Evolutionary conservation across 2,797 vertebrate species (phyloP).

Genomic region (Gambelia wislizenii): DNA sequence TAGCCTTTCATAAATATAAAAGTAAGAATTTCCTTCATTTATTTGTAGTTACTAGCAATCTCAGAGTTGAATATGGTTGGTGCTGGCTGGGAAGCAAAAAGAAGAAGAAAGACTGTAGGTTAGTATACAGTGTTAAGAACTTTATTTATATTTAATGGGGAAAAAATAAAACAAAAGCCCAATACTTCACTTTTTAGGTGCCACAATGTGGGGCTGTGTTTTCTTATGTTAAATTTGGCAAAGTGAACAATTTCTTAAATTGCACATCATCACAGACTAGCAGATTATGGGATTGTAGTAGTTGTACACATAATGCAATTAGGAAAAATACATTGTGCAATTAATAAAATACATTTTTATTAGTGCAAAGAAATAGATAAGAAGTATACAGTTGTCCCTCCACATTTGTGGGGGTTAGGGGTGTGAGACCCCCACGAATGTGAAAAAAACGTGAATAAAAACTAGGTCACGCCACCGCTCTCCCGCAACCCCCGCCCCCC

Average conservation of each 20-base stretch:
- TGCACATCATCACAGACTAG: not conserved
- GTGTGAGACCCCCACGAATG: too few relatives aligned
- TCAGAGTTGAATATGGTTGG: slow-evolving; percentile 93
- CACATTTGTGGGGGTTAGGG: too few relatives aligned
- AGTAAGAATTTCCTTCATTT: not conserved
- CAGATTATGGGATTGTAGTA: too few relatives aligned
- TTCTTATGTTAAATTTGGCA: not conserved
- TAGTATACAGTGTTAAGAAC: slow-evolving; percentile 44
- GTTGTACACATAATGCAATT: not conserved
- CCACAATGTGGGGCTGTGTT: not conserved
- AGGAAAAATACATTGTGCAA: not conserved
- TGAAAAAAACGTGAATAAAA: too few relatives aligned
- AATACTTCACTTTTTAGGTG: not conserved
- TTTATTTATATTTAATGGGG: not conserved
- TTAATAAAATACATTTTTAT: not conserved
- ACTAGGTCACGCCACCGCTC: too few relatives aligned
- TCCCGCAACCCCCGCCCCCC: too few relatives aligned
- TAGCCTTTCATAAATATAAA: not conserved
- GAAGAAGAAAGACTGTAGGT: slow-evolving; percentile 97
- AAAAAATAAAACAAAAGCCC: not conserved
- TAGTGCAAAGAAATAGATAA: not conserved
- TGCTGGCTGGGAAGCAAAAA: slow-evolving; percentile 94
- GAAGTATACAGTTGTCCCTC: too few relatives aligned
- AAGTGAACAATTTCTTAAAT: not conserved
- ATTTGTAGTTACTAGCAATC: slow-evolving; percentile 89